Evolutionary conservation across 2,797 vertebrate species (phyloP), one percentile per base, ranked within the genome.

Genomic region (Smutsia gigantea): DNA sequence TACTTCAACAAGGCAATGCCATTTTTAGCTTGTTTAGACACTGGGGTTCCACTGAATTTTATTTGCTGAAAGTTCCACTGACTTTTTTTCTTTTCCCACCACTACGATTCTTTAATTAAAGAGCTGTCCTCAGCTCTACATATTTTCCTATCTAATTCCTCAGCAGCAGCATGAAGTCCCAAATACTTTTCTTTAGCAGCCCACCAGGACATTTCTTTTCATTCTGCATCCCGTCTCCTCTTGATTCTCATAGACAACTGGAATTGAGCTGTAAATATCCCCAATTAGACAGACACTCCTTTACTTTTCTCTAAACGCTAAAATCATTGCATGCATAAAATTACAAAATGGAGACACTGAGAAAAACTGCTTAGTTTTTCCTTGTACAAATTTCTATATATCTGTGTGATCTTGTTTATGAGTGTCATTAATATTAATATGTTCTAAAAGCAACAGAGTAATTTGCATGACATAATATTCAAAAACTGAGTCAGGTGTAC

Each of bases 401-500:
- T 59, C 57, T 57, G 29, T 87, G 31, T 59, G 39, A 78, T 2
- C 27, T 74, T 86, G 3, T 53, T 82, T 71, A 34, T 89, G 39
- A 39, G 14, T 93, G 51, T 79, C 39, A 84, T 69, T 87, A 69
- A 53, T 57, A 31, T 75, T n/a, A 84, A 87, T 57, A 72, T 34
- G 31, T 53, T 94, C n/a, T n/a, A 18, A 61, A 68, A 66, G 11
- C 49, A 63, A 64, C 85, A 82, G 18, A 23, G 63, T 95, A 42
- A 75, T 87, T 91, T 90, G 27, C 49, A 84, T 93, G 37, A n/a
- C 37, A 83, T 79, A 64, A 82, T 53, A 61, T 49, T 93, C 57
- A 90, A 74, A 94, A 57, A n/a, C 68, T 72, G 53, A 93, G 46
- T 71, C 17, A 92, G 34, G 13, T 66, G 10, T 72, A 79, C 84